phyloP scores from a whole-genome alignment of 2,113 vertebrate species.

The Notothenia rossii region DNA sequence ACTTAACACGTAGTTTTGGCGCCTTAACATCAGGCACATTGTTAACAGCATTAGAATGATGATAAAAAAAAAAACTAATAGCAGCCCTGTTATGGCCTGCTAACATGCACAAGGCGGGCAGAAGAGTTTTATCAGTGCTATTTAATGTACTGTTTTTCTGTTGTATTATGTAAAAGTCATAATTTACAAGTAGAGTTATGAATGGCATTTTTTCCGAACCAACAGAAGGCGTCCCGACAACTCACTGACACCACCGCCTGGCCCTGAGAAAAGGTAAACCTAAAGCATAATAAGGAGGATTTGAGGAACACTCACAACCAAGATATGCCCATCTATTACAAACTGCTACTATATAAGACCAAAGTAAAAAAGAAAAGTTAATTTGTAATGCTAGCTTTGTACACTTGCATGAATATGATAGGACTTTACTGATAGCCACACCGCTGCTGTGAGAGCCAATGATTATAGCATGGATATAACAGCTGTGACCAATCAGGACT shows the following conservation, averaged over 20 bases:
- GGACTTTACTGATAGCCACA: no score
- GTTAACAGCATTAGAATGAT: no score
- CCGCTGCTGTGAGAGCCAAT: no score
- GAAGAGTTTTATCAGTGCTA: neutral
- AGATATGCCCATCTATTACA: neutral
- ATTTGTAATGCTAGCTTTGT: no score
- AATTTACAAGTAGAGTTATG: neutral
- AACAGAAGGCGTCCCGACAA: constrained; percentile 22
- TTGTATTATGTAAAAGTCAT: neutral
- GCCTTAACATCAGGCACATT: no score
- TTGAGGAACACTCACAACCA: neutral
- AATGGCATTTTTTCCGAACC: neutral
- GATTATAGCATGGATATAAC: no score
- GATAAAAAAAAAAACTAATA: no score
- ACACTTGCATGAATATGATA: no score
- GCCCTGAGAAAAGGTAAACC: constrained; percentile 58
- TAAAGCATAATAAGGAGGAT: neutral
- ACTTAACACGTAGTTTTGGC: no score
- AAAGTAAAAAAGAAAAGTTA: neutral
- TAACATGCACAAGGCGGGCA: neutral
- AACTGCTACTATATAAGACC: neutral
- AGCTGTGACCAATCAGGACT: no score
- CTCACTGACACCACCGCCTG: constrained; percentile 35
- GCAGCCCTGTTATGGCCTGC: no score
- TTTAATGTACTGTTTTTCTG: neutral